A percentile compares a stretch with the other conserved stretches of the same genome.
Evolutionary conservation across 1,140 invertebrate species (phyloP).

Genomic region (Bilobella aurantiaca): DNA sequence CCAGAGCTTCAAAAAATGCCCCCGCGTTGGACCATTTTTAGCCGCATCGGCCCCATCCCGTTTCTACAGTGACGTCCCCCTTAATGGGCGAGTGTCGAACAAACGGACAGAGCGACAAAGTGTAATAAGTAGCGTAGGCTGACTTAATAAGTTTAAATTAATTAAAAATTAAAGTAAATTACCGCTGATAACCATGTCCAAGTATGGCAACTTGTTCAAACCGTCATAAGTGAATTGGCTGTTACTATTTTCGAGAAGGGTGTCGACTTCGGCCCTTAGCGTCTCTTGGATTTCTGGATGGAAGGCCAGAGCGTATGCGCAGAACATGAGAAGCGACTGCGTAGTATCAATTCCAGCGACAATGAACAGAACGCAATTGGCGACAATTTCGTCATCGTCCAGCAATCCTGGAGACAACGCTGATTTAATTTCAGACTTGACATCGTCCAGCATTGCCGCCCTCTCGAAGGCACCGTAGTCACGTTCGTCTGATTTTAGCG

Average conservation of each 20-base stretch:
- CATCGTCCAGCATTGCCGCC: conserved; percentile 29
- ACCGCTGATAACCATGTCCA: conserved; percentile 31
- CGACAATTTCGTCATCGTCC: conserved; percentile 20
- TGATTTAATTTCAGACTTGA: neutral
- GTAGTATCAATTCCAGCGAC: conserved; percentile 45
- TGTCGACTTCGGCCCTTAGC: conserved; percentile 19
- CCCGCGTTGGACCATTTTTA: too few relatives aligned
- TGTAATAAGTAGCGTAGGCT: too few relatives aligned
- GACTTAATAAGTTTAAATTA: too few relatives aligned
- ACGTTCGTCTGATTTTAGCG: conserved; percentile 10
- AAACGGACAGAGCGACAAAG: too few relatives aligned
- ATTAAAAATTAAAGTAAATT: too few relatives aligned
- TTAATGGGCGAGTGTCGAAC: too few relatives aligned
- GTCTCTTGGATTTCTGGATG: conserved; percentile 39
- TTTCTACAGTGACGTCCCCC: too few relatives aligned
- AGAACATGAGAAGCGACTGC: conserved; percentile 38
- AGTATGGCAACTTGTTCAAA: conserved; percentile 25
- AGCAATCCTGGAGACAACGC: neutral
- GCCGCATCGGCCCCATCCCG: too few relatives aligned
- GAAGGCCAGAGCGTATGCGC: conserved; percentile 39
- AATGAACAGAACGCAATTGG: conserved; percentile 36
- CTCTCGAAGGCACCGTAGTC: conserved; percentile 18
- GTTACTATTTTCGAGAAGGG: conserved; percentile 13
- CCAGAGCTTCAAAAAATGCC: too few relatives aligned
- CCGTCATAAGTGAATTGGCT: conserved; percentile 30